These are phyloP conservation scores for Microctonus brassicae DNA, from an alignment of 2,888 invertebrate genomes.

Conservation along the genomic window DNA sequence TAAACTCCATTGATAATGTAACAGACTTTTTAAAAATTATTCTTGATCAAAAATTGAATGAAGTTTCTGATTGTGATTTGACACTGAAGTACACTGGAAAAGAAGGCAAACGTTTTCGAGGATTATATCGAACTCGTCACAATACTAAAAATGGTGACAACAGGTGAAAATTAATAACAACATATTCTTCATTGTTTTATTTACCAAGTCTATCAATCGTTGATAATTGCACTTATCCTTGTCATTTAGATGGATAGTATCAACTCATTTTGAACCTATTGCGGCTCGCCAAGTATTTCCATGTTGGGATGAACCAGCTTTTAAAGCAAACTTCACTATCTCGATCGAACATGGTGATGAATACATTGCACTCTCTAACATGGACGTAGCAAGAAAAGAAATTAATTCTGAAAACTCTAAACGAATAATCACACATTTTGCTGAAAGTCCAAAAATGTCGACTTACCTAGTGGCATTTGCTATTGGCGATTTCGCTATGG, in stretches of 20 bases:
- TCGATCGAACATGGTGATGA: constrained; percentile 73
- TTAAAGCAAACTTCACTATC: constrained; percentile 80
- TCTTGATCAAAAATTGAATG: neutral
- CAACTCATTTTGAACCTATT: constrained; percentile 79
- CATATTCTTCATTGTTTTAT: neutral
- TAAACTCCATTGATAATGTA: neutral
- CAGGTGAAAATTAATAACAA: constrained; percentile 46
- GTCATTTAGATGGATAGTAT: constrained; percentile 73
- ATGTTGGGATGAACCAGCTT: constrained; percentile 81
- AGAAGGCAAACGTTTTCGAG: constrained; percentile 75
- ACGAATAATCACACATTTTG: constrained; percentile 45
- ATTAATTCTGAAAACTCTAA: neutral
- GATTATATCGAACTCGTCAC: constrained; percentile 80
- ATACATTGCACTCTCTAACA: constrained; percentile 66
- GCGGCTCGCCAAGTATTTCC: constrained; percentile 80
- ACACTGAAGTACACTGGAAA: constrained; percentile 72
- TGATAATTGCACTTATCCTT: constrained; percentile 55
- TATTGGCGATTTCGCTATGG: constrained; percentile 70
- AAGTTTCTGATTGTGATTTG: constrained; percentile 67
- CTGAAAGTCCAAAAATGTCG: constrained; percentile 60
- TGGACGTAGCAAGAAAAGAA: neutral
- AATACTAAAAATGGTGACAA: constrained; percentile 66
- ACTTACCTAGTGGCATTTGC: constrained; percentile 76
- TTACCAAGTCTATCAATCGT: constrained; percentile 54
- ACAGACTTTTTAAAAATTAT: neutral